Evolutionary conservation across 2,113 vertebrate species (phyloP), one percentile per base, ranked within the genome.

Genomic region (Muscicapa adusta): DNA sequence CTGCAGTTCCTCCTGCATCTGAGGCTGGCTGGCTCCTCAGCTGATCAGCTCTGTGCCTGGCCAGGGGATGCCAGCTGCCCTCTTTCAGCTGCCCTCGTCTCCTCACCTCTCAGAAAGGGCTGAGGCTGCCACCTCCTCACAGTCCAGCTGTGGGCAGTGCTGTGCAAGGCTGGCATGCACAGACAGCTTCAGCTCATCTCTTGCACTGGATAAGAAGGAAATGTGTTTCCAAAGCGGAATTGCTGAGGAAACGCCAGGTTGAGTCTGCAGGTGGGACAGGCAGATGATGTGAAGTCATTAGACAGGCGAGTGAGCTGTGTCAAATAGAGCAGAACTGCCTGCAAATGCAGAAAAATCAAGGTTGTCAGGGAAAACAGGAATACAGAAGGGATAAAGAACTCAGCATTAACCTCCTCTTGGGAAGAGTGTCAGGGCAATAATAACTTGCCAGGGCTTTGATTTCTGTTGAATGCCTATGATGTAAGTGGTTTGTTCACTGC

Each of bases 381-480:
- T 72, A 74, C 42, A 66, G 92, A 79, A 34, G 38, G 90, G 96
- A 97, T 97, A 93, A 97, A 95, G 94, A 96, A 87, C 79, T 96
- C 78, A 66, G 76, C 94, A 43, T 85, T 92, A 88, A 84, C 62
- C 70, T 90, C 91, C 89, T 96, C 90, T 88, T 88, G 86, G 96
- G 95, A 93, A 94, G 94, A 88, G 42, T 29, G 25, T 91, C 76
- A 80, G 94, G 96, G 82, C 93, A 92, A 91, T 94, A 94, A 94
- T 81, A 96, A 95, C 89, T 91, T 94, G 70, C 89, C 8, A 28
- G 86, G 91, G 89, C 93, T 97, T 96, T 96, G 91, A 96, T 95
- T 97, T 97, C 82, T 89, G 61, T 42, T 73, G 82, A 93, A 88
- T 81, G 67, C 80, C 66, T 95, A 25, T 0, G 0, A 91, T 31